phyloP scores from a whole-genome alignment of 2,113 vertebrate genomes.

The Neolamprologus sp. region DNA sequence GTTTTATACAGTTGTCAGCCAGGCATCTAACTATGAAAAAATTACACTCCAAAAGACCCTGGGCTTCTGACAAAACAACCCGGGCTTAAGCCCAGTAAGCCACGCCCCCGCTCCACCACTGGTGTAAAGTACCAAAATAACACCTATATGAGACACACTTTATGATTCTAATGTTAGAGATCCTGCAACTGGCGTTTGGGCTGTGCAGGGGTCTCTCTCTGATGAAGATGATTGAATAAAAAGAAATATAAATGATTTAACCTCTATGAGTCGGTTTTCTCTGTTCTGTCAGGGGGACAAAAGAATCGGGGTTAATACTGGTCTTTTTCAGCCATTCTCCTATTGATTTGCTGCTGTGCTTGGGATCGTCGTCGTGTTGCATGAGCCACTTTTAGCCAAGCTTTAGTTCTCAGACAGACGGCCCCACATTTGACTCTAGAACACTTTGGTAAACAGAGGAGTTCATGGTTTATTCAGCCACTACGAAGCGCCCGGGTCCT shows the following conservation, averaged over 20 bases:
- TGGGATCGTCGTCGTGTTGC: neutral
- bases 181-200: neutral
- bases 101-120: too few relatives aligned
- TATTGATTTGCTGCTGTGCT: neutral
- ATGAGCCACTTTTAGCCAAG: neutral
- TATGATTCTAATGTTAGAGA: neutral
- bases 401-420: neutral
- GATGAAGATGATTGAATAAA: neutral
- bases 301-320: rapidly evolving
- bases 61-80: too few relatives aligned
- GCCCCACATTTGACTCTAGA: neutral
- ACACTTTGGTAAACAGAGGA: neutral
- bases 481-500: neutral
- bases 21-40: too few relatives aligned
- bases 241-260: neutral
- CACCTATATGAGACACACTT: neutral
- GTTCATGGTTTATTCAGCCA: neutral
- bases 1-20: too few relatives aligned
- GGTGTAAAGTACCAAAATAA: neutral
- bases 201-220: neutral
- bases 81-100: too few relatives aligned
- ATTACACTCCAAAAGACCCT: too few relatives aligned
- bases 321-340: neutral
- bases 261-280: neutral
- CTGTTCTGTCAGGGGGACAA: neutral